Conservation (phyloP, 1,140 invertebrate genomes). For the Aphis craccivora region DNA sequence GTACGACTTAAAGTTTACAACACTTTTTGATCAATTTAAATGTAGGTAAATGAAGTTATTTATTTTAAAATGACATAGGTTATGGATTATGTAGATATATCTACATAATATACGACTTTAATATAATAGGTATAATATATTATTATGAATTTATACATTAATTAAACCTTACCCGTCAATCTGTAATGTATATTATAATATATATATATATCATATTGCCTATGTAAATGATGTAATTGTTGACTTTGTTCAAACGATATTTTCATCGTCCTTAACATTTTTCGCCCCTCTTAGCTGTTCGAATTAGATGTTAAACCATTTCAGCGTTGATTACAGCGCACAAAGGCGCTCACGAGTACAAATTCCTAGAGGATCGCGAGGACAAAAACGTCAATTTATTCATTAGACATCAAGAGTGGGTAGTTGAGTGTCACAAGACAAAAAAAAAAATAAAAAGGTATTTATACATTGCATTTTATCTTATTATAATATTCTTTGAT, state of each 20-base stretch:
- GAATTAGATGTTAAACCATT: background rate
- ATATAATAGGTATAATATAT: background rate
- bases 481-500: conserved; percentile 10
- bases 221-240: background rate
- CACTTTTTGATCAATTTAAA: background rate
- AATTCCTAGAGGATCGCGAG: background rate
- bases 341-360: background rate
- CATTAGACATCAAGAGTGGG: background rate
- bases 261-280: background rate
- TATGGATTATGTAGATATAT: background rate
- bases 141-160: background rate
- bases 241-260: background rate
- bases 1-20: background rate
- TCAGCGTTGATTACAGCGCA: background rate
- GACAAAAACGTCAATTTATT: background rate
- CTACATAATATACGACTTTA: background rate
- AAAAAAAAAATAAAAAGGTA: background rate
- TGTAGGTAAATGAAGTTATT: background rate
- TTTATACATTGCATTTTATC: background rate
- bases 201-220: background rate
- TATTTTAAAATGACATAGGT: background rate
- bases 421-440: background rate
- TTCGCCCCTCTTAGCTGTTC: background rate
- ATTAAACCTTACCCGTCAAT: background rate
- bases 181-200: background rate